Conservation (phyloP, 2,797 vertebrate species). For the Hypotaenidia philippensis region DNA sequence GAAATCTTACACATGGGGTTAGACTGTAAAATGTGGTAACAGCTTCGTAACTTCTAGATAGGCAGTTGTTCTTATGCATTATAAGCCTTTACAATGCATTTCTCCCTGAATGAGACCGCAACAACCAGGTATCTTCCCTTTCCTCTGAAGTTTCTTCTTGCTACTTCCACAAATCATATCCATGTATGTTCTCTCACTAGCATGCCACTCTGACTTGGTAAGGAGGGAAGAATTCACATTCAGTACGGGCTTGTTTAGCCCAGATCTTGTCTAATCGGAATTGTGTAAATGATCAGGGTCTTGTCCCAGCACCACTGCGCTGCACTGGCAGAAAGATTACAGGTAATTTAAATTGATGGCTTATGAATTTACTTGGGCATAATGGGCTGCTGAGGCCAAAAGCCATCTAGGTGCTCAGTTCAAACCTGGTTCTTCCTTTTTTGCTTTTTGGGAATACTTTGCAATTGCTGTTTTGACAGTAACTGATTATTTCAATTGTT, state of each 20-base stretch:
- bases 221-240: background rate
- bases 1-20: background rate
- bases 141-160: background rate
- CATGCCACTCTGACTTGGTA: background rate
- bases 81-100: background rate
- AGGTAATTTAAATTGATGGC: background rate
- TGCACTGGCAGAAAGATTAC: background rate
- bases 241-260: background rate
- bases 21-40: background rate
- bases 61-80: background rate
- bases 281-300: background rate
- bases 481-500: background rate
- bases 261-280: background rate
- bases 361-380: background rate
- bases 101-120: background rate
- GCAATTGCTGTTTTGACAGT: background rate
- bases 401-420: background rate
- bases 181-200: background rate
- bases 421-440: background rate
- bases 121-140: background rate
- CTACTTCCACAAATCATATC: background rate
- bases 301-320: background rate
- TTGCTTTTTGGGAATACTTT: background rate
- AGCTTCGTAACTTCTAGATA: background rate
- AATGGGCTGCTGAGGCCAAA: background rate